Conservation (phyloP, 2,888 invertebrate species). For the Nephrotoma guestfalica region DNA sequence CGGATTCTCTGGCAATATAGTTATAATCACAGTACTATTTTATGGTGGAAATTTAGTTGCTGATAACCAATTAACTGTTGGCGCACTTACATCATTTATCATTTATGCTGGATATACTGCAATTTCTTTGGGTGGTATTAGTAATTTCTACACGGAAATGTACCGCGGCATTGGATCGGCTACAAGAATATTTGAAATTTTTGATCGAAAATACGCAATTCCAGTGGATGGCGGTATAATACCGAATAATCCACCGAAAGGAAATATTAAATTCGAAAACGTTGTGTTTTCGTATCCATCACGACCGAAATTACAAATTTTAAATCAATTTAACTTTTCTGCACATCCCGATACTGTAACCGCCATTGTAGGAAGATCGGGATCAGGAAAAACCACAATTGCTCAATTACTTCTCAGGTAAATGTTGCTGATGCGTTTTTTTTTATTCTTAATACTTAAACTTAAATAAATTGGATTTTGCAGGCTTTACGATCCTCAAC, state of each 20-base stretch:
- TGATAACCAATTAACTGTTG: conserved; percentile 60
- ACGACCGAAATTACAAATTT: conserved; percentile 40
- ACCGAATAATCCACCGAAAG: conserved; percentile 22
- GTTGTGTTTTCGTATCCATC: conserved; percentile 61
- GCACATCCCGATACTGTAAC: conserved; percentile 56
- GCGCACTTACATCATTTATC: conserved; percentile 84
- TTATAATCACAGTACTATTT: conserved; percentile 82
- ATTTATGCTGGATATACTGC: conserved; percentile 91
- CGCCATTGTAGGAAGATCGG: conserved; percentile 78
- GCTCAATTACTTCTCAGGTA: conserved; percentile 54
- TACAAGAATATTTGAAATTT: conserved; percentile 74
- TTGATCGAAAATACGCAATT: conserved; percentile 65
- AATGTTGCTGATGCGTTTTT: not conserved
- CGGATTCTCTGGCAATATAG: conserved; percentile 77
- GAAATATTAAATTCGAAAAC: conserved; percentile 60
- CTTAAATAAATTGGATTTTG: not conserved
- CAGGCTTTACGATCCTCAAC: conserved; percentile 68
- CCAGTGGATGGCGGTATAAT: conserved; percentile 39
- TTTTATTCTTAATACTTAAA: not conserved
- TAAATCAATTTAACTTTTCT: conserved; percentile 50
- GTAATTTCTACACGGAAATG: conserved; percentile 83
- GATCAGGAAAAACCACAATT: conserved; percentile 90
- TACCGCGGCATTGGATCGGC: conserved; percentile 91
- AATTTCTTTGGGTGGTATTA: conserved; percentile 77
- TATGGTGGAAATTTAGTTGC: conserved; percentile 84